Conservation (phyloP, 2,888 invertebrate species). For the Coleophora flavipennella region DNA sequence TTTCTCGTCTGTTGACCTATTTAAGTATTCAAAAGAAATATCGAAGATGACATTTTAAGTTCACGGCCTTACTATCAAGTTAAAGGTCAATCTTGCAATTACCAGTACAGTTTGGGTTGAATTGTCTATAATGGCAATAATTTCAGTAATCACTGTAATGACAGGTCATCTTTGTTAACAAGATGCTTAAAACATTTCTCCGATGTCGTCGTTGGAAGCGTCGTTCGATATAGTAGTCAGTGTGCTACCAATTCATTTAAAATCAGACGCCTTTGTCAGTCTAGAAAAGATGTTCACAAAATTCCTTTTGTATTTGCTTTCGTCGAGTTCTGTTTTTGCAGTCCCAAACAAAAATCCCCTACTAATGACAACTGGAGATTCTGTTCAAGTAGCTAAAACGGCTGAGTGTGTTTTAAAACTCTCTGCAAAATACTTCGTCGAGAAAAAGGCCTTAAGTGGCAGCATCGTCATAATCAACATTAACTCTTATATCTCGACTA, state of each 20-base stretch:
- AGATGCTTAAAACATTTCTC: background rate
- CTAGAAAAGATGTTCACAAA: slow-evolving; percentile 24
- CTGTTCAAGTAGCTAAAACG: slow-evolving; percentile 49
- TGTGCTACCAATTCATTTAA: background rate
- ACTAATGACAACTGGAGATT: slow-evolving; percentile 47
- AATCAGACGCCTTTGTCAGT: background rate
- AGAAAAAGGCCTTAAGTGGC: slow-evolving; percentile 63
- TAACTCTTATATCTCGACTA: slow-evolving; percentile 53
- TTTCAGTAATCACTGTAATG: background rate
- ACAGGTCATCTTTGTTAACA: background rate
- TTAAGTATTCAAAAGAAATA: background rate
- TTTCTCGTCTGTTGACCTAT: too few species aligned
- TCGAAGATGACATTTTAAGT: slow-evolving; percentile 15
- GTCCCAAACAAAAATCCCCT: slow-evolving; percentile 40
- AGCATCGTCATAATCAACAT: slow-evolving; percentile 66
- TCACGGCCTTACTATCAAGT: slow-evolving; percentile 14
- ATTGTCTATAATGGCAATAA: background rate
- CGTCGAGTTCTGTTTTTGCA: slow-evolving; percentile 26
- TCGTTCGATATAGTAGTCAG: background rate
- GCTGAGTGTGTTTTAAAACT: slow-evolving; percentile 67
- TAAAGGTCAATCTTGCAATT: too few species aligned
- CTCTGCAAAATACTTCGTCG: slow-evolving; percentile 66
- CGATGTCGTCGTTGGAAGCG: too few species aligned
- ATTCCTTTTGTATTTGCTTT: slow-evolving; percentile 22
- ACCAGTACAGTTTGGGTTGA: slow-evolving; percentile 1